Evolutionary conservation across 1,140 invertebrate species (phyloP), one percentile per base, ranked within the genome.

Genomic region (Babylonia areolata): DNA sequence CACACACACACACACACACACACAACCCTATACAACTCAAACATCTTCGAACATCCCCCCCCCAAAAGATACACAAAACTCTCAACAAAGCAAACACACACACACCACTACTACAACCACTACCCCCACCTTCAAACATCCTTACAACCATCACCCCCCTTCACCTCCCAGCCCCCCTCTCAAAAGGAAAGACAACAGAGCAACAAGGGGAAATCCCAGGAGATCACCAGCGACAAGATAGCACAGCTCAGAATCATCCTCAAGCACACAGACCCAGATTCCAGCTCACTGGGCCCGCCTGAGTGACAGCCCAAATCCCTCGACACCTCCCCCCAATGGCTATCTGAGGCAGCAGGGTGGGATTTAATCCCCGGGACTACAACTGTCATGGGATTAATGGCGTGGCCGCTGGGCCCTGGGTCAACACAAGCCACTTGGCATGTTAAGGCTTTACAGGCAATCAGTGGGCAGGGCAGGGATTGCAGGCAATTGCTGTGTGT

Each of bases 61-160:
- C 17, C 46, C 46, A 51, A n/a, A n/a, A n/a, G n/a, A n/a, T 17
- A 51, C 46, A 51, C 46, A 51, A 51, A 51, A 51, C 46, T 51
- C 46, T 51, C 46, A 51, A 17, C 46, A 12, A 33, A 42, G 71
- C 46, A 85, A 33, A 85, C 37, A 77, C 73, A 85, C 31, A 85
- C 73, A 85, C 33, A 78, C 46, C 46, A 46, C 73, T 51, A 23
- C n/a, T n/a, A n/a, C n/a, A n/a, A n/a, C n/a, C n/a, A n/a, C n/a
- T n/a, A 78, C 46, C 3, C 46, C 71, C 46, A 78, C 73, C 3
- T 17, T 78, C 64, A 85, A 20, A 85, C 23, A 78, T 31, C 71
- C 37, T 6, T 17, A 40, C 46, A n/a, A 80, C 31, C 12, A 12
- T 0, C 58, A 23, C 58, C 58, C 58, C 58, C 58, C 58, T 23